phyloP scores from a whole-genome alignment of 2,888 invertebrate genomes.

The Pyrrhia umbra region DNA sequence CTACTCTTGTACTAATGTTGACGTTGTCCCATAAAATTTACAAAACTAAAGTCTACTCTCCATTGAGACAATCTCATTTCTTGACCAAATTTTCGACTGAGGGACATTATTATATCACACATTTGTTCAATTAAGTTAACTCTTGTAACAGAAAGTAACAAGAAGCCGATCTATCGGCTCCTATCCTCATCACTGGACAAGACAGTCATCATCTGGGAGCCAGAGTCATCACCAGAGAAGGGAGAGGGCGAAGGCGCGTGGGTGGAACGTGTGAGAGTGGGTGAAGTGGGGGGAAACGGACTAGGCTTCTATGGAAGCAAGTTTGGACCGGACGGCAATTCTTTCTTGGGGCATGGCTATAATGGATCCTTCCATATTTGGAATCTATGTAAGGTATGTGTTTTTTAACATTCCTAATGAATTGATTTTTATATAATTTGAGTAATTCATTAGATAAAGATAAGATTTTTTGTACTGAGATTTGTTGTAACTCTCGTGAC shows the following conservation, averaged over 20 bases:
- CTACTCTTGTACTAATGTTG: too few species aligned
- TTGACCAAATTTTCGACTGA: too few species aligned
- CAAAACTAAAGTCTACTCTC: too few species aligned
- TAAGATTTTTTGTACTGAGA: too few species aligned
- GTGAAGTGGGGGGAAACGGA: conserved; percentile 98
- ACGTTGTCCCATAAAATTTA: too few species aligned
- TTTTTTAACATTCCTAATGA: background rate
- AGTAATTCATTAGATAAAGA: too few species aligned
- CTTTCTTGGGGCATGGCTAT: conserved; percentile 96
- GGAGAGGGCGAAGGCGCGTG: conserved; percentile 90
- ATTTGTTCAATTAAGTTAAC: too few species aligned
- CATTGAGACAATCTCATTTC: too few species aligned
- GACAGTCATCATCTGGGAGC: conserved; percentile 97
- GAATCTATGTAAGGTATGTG: conserved; percentile 89
- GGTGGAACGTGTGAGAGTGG: conserved; percentile 95
- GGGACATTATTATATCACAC: too few species aligned
- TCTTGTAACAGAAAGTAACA: conserved; percentile 51
- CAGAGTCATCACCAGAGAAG: conserved; percentile 72
- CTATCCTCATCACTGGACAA: conserved; percentile 98
- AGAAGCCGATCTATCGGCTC: conserved; percentile 86
- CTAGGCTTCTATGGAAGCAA: conserved; percentile 98
- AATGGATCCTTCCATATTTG: conserved; percentile 98
- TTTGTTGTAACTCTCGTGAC: too few species aligned
- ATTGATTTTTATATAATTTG: too few species aligned
- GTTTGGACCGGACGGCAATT: conserved; percentile 92